Evolutionary conservation across 2,888 invertebrate genomes (phyloP).

Genomic region (Sinodicranocentrus sp.): DNA sequence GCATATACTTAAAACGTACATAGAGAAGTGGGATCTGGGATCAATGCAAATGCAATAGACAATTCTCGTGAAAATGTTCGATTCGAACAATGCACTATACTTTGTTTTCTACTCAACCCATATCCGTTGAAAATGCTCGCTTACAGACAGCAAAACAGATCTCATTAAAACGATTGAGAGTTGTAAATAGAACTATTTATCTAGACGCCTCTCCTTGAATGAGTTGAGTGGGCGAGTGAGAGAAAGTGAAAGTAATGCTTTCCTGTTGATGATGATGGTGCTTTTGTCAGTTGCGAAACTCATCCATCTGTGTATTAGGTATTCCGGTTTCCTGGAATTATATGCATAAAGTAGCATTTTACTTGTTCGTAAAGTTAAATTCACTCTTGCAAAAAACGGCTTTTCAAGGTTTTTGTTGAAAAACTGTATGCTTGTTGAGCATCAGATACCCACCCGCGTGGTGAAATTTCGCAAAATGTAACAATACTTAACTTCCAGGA

Average conservation of each 20-base stretch:
- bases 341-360: too few species aligned
- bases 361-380: too few species aligned
- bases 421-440: background rate
- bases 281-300: constrained; percentile 55
- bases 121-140: background rate
- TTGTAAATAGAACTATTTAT: constrained; percentile 68
- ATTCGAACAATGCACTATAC: background rate
- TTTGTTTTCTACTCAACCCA: background rate
- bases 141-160: constrained; percentile 32
- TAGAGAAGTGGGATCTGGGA: background rate
- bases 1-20: too few species aligned
- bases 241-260: constrained; percentile 59
- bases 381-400: background rate
- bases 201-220: constrained; percentile 53
- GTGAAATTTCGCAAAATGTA: background rate
- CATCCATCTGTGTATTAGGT: constrained; percentile 27
- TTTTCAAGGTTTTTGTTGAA: background rate
- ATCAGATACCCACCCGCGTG: too few species aligned
- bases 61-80: background rate
- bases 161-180: constrained; percentile 66
- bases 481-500: constrained; percentile 7
- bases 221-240: constrained; percentile 10
- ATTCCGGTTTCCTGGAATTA: too few species aligned
- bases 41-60: constrained; percentile 11
- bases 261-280: constrained; percentile 46